These are phyloP conservation scores for Euphydryas editha DNA, from an alignment of 2,888 invertebrate species.

Conservation along the genomic window DNA sequence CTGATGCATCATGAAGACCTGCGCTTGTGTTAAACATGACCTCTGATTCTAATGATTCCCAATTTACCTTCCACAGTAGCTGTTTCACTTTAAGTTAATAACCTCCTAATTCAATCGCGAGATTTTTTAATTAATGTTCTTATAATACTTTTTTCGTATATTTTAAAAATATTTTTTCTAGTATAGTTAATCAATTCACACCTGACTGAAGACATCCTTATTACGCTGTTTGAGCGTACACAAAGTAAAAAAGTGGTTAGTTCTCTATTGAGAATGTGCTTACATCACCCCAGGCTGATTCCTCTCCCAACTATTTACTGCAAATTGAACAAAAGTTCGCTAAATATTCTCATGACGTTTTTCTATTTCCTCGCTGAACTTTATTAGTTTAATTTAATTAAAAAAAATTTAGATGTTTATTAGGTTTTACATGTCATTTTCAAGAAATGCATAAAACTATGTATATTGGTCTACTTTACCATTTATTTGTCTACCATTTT, in stretches of 20 bases:
- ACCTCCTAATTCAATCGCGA: background rate
- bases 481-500: no score
- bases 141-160: background rate
- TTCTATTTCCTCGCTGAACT: background rate
- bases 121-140: no score
- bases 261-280: background rate
- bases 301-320: background rate
- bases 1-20: background rate
- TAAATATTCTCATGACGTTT: background rate
- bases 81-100: background rate
- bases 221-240: background rate
- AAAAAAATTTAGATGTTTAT: no score
- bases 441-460: no score
- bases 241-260: background rate
- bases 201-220: background rate
- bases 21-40: background rate
- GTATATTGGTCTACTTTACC: no score
- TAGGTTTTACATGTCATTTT: no score
- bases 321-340: background rate
- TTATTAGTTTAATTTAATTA: no score
- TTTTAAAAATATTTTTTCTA: background rate
- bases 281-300: background rate
- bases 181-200: background rate
- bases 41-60: no score
- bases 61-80: background rate